Conservation (phyloP, 1,140 invertebrate genomes). For the Drosophila sp. region DNA sequence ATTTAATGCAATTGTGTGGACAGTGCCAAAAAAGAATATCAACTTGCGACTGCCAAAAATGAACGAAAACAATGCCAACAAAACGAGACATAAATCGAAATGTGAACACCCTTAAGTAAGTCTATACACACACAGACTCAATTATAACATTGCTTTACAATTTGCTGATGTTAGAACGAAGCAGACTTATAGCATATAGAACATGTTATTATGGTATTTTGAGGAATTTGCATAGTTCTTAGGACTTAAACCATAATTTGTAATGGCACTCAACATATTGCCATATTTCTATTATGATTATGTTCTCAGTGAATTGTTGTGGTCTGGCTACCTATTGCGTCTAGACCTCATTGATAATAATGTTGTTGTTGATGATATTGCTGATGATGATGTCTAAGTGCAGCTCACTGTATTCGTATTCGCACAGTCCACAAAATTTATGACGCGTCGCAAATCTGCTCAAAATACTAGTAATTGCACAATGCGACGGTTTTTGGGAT, state of each 20-base stretch:
- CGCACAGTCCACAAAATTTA: constrained; percentile 54
- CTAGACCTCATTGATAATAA: constrained; percentile 30
- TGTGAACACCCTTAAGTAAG: constrained; percentile 8
- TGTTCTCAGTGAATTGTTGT: constrained; percentile 40
- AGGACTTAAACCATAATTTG: constrained; percentile 4
- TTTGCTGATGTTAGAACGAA: background rate
- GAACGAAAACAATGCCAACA: constrained; percentile 31
- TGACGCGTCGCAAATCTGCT: constrained; percentile 76
- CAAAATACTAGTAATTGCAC: constrained; percentile 60
- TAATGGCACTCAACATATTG: constrained; percentile 29
- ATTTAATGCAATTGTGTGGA: constrained; percentile 66
- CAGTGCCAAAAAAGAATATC: constrained; percentile 34
- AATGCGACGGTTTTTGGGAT: constrained; percentile 22
- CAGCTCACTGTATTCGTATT: constrained; percentile 39
- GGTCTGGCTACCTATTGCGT: constrained; percentile 25
- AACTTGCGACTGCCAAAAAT: constrained; percentile 26
- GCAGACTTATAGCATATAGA: background rate
- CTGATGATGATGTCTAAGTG: constrained; percentile 70
- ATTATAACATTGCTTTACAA: constrained; percentile 1
- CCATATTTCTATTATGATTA: constrained; percentile 63
- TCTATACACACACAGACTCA: background rate
- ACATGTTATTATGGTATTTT: background rate
- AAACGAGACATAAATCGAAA: constrained; percentile 16
- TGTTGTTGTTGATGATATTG: constrained; percentile 45
- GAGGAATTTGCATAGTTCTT: constrained; percentile 16